These are phyloP conservation scores for Lucilia cuprina DNA, from an alignment of 1,140 invertebrate genomes.

Conservation along the genomic window DNA sequence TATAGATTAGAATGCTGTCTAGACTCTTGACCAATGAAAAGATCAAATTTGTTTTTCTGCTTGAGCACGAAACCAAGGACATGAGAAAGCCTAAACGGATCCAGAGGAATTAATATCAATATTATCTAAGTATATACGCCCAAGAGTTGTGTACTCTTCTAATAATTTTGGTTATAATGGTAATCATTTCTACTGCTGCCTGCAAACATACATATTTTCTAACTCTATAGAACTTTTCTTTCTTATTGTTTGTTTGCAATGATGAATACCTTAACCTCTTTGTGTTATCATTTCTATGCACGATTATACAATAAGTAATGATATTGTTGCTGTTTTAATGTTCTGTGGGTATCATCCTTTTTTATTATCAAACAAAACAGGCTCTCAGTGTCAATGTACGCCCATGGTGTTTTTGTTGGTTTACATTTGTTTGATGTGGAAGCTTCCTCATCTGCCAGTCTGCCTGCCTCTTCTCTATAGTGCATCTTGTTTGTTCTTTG, in stretches of 20 bases:
- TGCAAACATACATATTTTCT: neutral
- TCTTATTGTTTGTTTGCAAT: constrained; percentile 28
- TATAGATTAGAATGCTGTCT: no score
- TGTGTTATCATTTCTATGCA: neutral
- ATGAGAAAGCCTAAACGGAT: no score
- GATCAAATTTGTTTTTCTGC: no score
- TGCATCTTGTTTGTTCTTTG: neutral
- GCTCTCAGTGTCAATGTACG: constrained; percentile 23
- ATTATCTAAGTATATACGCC: neutral
- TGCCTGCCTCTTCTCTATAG: neutral
- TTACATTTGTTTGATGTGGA: neutral
- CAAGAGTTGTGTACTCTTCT: neutral
- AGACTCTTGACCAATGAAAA: no score
- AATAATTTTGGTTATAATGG: neutral
- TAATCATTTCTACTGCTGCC: neutral
- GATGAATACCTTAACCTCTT: constrained; percentile 16
- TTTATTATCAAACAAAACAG: neutral
- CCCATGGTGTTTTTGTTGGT: neutral
- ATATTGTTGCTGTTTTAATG: neutral
- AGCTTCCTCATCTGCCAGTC: neutral
- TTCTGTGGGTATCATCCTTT: neutral
- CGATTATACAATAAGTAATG: neutral
- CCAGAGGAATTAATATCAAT: no score
- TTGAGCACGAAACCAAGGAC: no score
- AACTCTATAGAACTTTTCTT: neutral